Evolutionary conservation across 2,888 invertebrate genomes (phyloP), one percentile per base, ranked within the genome.

Genomic region (Autographa pulchrina): DNA sequence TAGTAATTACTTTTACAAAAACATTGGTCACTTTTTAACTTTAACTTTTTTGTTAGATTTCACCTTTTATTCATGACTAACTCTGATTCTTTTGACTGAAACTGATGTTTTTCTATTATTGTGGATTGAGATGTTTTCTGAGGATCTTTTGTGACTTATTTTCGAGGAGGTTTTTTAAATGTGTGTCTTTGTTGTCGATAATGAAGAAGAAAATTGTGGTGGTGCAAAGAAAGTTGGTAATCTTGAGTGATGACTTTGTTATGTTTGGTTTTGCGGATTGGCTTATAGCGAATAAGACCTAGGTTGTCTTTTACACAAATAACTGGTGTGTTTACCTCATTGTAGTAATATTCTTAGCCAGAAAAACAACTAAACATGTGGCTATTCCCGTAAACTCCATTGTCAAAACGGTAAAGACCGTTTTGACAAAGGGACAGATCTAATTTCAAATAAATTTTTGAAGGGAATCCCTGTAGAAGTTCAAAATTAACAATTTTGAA

Each of bases 1-100:
- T 70, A 65, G 80, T 83, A 85, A 85, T 85, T 80, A 82, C 83
- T 85, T 85, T 85, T 84, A 83, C 80, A 81, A 83, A 72, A 83
- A 86, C 68, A 70, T 7, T 68, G 54, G 14, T 13, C 32, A 65
- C 65, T 82, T 80, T 76, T 80, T 70, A 48, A 31, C 16, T 75
- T 67, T 8, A 61, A 66, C 61, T 68, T 71, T 72, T 74, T 79
- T 83, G 67, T 74, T 54, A 68, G 84, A 82, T 86, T 86, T 86
- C 86, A 78, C 86, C 74, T 25, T 38, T 70, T 68, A 74, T 79
- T 81, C 65, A 73, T 70, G 20, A 48, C 38, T 69, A 70, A 77
- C 70, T 74, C 7, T 18, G 69, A 65, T 70, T 74, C 81, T 82
- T 82, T 73, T 59, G 60, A 18, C 58, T 62, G 59, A 31, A 31